Evolutionary conservation across 2,113 vertebrate species (phyloP), one percentile per base, ranked within the genome.

Genomic region (Pseudorectes ferrugineus): DNA sequence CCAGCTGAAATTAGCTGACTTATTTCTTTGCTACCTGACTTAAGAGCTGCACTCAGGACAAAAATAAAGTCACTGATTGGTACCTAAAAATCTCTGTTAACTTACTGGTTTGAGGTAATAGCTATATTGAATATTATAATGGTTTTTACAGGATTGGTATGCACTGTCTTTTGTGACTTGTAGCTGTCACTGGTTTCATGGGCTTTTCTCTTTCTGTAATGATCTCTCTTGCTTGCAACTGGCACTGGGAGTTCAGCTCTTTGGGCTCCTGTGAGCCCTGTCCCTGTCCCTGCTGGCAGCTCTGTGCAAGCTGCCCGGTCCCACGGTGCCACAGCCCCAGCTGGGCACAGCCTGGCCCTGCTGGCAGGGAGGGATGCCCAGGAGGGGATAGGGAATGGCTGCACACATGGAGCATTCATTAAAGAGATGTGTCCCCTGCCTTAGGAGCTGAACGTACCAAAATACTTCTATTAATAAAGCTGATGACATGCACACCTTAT

Each of bases 341-440:
- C 42, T 15, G 29, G 14, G 24, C 35, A 8, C 4, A 78, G 61
- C n/a, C 24, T 45, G 14, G 77, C 42, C 0, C 3, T 22, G 42
- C 3, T 38, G 85, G 58, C 3, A 65, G 40, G 26, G 73, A 5
- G 16, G 74, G n/a, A 8, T 62, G 85, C 35, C 46, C 29, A 10
- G 65, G 33, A 29, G 48, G 52, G 43, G 4, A 17, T 0, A 18
- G 5, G 52, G 25, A 22, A 13, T 8, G 70, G 40, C 57, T 71
- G 58, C 23, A 22, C 20, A 10, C 35, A 2, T 0, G 5, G 4
- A 18, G 46, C 63, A 6, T 2, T 57, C 33, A 5, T 21, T 55
- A 10, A 4, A 21, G 24, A 42, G 48, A 6, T 20, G 72, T 10
- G 0, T 45, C 33, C 52, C 62, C 58, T 52, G 61, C 45, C 59